These are phyloP conservation scores for Notothenia coriiceps DNA, from an alignment of 2,113 vertebrate species.

Conservation along the genomic window DNA sequence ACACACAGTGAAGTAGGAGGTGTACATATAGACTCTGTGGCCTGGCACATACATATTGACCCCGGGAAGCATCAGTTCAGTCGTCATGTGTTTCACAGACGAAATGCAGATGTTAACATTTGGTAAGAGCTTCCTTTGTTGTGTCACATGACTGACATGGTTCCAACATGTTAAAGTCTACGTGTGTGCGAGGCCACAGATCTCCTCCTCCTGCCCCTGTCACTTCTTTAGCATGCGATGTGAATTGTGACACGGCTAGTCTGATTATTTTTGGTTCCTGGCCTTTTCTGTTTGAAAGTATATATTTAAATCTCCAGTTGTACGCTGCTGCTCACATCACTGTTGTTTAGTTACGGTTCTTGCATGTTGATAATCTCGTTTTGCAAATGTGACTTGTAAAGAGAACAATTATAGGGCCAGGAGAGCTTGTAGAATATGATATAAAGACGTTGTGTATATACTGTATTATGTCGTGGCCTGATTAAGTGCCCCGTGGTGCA, in stretches of 20 bases:
- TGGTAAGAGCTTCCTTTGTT: too few species aligned
- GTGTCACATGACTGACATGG: not conserved
- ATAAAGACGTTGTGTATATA: slow-evolving; percentile 28
- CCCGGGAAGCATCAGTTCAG: not conserved
- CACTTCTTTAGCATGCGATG: slow-evolving; percentile 54
- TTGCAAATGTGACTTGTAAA: slow-evolving; percentile 42
- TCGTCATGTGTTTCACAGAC: not conserved
- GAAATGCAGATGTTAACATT: too few species aligned
- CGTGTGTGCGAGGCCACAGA: slow-evolving; percentile 27
- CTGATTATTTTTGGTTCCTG: not conserved
- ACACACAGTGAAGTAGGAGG: slow-evolving; percentile 9
- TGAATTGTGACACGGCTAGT: slow-evolving; percentile 45
- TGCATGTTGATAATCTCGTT: slow-evolving; percentile 55
- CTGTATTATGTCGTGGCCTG: slow-evolving; percentile 46
- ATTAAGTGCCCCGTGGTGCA: slow-evolving; percentile 39
- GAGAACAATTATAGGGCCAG: slow-evolving; percentile 13
- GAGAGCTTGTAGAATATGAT: slow-evolving; percentile 13
- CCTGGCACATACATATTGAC: slow-evolving; percentile 33
- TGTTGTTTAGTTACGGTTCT: slow-evolving; percentile 50
- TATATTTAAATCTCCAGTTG: slow-evolving; percentile 26
- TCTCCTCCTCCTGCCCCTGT: slow-evolving; percentile 22
- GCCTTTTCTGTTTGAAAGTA: slow-evolving; percentile 11
- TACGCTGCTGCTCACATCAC: slow-evolving; percentile 43
- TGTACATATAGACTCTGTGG: slow-evolving; percentile 26
- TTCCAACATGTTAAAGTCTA: not conserved